Evolutionary conservation across 2,888 invertebrate genomes (phyloP).

Genomic region (Polia nebulosa): DNA sequence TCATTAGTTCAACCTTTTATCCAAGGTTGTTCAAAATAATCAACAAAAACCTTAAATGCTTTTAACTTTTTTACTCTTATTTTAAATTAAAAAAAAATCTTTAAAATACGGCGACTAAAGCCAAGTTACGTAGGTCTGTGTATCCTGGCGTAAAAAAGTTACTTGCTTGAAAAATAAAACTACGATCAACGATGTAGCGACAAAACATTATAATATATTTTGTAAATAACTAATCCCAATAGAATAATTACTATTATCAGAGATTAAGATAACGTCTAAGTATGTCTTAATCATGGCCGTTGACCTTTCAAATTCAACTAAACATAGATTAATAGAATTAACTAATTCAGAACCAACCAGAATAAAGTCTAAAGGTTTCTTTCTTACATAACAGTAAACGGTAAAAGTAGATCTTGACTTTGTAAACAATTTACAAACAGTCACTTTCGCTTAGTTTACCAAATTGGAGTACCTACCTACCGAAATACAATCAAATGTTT

Average conservation of each 20-base stretch:
- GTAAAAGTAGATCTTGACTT: slow-evolving; percentile 33
- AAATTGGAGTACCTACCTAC: neutral
- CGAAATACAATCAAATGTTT: slow-evolving; percentile 19
- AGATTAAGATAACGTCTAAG: slow-evolving; percentile 55
- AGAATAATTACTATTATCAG: slow-evolving; percentile 42
- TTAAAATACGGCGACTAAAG: neutral
- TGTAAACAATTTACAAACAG: slow-evolving; percentile 13
- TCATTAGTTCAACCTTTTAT: neutral
- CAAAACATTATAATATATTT: slow-evolving; percentile 29
- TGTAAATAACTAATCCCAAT: slow-evolving; percentile 40
- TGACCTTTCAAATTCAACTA: slow-evolving; percentile 55
- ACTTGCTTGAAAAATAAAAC: neutral
- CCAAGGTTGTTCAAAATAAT: slow-evolving; percentile 5
- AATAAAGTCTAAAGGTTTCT: neutral
- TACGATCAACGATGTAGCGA: neutral
- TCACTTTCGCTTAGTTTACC: slow-evolving; percentile 20
- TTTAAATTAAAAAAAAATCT: neutral
- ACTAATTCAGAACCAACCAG: slow-evolving; percentile 9
- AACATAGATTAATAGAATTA: slow-evolving; percentile 38
- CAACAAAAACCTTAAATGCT: neutral
- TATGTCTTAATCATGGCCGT: slow-evolving; percentile 58
- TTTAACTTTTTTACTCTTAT: neutral
- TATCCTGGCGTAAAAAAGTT: neutral
- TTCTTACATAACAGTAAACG: slow-evolving; percentile 27
- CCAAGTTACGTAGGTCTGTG: neutral